Conservation (phyloP, 2,888 invertebrate genomes). For the Drosophila birchii region DNA sequence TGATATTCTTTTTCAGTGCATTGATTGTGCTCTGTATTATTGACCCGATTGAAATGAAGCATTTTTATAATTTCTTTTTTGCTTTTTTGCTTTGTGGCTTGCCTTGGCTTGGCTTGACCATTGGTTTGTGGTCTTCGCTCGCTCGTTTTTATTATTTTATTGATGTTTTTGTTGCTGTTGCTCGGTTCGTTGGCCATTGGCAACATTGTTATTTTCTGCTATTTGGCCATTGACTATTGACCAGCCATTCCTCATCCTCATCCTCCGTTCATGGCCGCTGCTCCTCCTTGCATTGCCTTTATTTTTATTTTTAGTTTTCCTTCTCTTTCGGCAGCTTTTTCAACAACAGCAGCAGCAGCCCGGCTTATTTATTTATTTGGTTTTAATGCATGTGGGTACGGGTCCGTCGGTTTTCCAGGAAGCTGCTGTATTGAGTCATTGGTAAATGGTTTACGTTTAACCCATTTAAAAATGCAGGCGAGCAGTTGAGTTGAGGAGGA, state of each 20-base stretch:
- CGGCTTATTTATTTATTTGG: constrained; percentile 78
- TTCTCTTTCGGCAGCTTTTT: constrained; percentile 46
- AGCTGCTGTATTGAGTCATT: constrained; percentile 74
- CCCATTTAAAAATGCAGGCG: constrained; percentile 75
- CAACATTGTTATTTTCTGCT: constrained; percentile 80
- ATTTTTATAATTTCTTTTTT: constrained; percentile 73
- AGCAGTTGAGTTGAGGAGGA: constrained; percentile 1
- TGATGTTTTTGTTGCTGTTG: constrained; percentile 55
- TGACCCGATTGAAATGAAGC: constrained; percentile 73
- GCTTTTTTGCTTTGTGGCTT: constrained; percentile 54
- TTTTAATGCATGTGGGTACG: constrained; percentile 70
- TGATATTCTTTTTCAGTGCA: neutral
- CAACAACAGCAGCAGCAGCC: constrained; percentile 35
- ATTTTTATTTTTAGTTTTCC: constrained; percentile 31
- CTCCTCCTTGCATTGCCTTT: constrained; percentile 14
- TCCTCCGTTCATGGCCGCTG: neutral
- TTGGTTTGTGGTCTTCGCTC: constrained; percentile 34
- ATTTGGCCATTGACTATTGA: constrained; percentile 77
- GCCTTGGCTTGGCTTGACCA: constrained; percentile 35
- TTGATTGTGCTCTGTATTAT: constrained; percentile 51
- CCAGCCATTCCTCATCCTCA: constrained; percentile 45
- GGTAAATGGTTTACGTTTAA: constrained; percentile 81
- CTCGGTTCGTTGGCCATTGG: constrained; percentile 79
- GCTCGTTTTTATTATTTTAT: constrained; percentile 33
- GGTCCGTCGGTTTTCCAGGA: constrained; percentile 60